A percentile compares a stretch with the other conserved stretches of the same genome.
Conservation (phyloP, 2,888 invertebrate species). For the Athetis lepigone region DNA sequence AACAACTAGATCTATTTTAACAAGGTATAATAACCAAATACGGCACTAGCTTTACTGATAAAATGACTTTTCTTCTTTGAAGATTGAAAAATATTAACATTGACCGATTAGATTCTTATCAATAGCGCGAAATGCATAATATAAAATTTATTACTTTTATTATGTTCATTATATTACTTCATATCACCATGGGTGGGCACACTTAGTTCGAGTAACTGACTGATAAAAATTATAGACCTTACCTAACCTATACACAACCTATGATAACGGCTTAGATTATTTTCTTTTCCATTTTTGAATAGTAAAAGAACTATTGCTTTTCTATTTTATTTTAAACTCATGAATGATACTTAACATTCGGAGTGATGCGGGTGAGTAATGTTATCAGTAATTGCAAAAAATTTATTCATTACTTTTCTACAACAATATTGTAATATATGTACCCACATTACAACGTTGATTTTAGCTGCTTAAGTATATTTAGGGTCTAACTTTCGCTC, state of each 20-base stretch:
- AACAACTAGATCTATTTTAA: too few relatives aligned
- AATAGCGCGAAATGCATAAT: conserved; percentile 10
- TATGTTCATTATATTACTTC: background rate
- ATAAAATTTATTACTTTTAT: background rate
- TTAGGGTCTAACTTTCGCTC: too few relatives aligned
- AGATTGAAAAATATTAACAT: conserved; percentile 13
- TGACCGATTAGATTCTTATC: conserved; percentile 23
- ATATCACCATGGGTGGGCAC: background rate
- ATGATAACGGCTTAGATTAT: too few relatives aligned
- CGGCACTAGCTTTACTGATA: background rate
- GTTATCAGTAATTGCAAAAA: background rate
- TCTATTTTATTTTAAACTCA: background rate
- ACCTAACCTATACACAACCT: too few relatives aligned
- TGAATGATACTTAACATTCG: background rate
- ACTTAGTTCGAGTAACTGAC: background rate
- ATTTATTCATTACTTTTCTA: background rate
- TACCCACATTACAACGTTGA: background rate
- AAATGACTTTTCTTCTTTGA: conserved; percentile 6
- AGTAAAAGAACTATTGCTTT: background rate
- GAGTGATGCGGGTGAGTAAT: background rate
- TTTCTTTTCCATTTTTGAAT: background rate
- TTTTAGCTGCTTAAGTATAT: too few relatives aligned
- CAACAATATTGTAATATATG: background rate
- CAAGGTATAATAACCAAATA: background rate
- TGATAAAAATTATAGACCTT: background rate